A percentile compares a stretch with the other conserved stretches of the same genome.
Evolutionary conservation across 2,888 invertebrate species (phyloP).

Genomic region (Leucoma salicis): DNA sequence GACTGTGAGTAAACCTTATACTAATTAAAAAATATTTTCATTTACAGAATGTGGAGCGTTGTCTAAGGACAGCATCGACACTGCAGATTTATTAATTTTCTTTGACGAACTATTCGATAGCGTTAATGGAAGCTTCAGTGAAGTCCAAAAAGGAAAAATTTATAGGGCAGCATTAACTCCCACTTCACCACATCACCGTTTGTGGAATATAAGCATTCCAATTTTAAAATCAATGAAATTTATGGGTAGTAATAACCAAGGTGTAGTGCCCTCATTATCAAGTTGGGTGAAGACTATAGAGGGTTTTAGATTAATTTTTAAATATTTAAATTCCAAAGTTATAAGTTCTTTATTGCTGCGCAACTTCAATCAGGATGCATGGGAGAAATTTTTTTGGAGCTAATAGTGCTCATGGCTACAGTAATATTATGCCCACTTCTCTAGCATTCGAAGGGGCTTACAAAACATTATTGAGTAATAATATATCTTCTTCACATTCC

Average conservation of each 20-base stretch:
- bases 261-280: constrained; percentile 5
- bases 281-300: constrained; percentile 5
- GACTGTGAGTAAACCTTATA: no score
- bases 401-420: constrained; percentile 7
- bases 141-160: neutral
- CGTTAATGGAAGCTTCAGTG: neutral
- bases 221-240: constrained; percentile 3
- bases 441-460: constrained; percentile 9
- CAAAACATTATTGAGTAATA: constrained; percentile 7
- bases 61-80: neutral
- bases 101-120: constrained; percentile 3
- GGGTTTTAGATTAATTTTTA: constrained; percentile 4
- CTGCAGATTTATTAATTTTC: no score
- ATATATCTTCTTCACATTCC: constrained; percentile 3
- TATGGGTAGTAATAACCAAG: neutral
- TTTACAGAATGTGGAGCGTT: neutral
- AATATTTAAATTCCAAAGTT: neutral
- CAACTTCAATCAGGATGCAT: constrained; percentile 9
- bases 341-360: constrained; percentile 2
- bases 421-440: constrained; percentile 6
- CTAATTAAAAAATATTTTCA: neutral
- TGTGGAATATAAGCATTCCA: constrained; percentile 1
- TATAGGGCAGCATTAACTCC: constrained; percentile 2
- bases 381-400: constrained; percentile 11
- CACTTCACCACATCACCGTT: constrained; percentile 4